Evolutionary conservation across 2,797 vertebrate species (phyloP), one percentile per base, ranked within the genome.

Genomic region (Acipenser oxyrinchus): DNA sequence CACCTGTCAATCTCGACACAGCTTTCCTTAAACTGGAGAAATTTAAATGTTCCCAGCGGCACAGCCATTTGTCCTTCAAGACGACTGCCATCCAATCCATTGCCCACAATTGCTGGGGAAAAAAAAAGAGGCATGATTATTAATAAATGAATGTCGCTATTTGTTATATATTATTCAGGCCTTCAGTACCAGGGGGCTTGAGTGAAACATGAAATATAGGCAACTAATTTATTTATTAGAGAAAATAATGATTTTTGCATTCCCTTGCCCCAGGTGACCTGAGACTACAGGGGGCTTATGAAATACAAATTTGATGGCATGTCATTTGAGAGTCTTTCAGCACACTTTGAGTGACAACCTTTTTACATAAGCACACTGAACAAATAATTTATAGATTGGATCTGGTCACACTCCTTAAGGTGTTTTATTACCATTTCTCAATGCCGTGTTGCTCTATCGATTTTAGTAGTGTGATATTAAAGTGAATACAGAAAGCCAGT

Each of bases 211-310:
- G 87, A 89, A 88, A 86, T 88, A 88, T 78, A 84, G 82, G 79
- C 82, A 82, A 86, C 82, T 89, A 86, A 88, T 89, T 91, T 88
- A 90, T 90, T 89, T 92, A 89, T 88, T 90, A 87, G 80, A 76
- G 66, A 87, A 88, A 89, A 88, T 89, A 89, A 90, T 87, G 84
- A 88, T 88, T 89, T 86, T 75, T 70, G 72, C 73, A 0, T 72
- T 81, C 72, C 73, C 72, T 77, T 85, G 82, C 74, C 81, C 75
- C 77, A 72, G 78, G 71, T 84, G 83, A 86, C 83, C 87, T 76
- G 76, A 80, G 82, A 66, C 80, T 78, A 78, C 75, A 75, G 76
- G 81, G 79, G 78, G 77, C 82, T 88, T 85, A 85, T 86, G 82
- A 88, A 83, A 82, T 82, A 85, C 83, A 86, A 86, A 81, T 87